Evolutionary conservation across 1,140 invertebrate species (phyloP).

Genomic region (Melitaea cinxia): DNA sequence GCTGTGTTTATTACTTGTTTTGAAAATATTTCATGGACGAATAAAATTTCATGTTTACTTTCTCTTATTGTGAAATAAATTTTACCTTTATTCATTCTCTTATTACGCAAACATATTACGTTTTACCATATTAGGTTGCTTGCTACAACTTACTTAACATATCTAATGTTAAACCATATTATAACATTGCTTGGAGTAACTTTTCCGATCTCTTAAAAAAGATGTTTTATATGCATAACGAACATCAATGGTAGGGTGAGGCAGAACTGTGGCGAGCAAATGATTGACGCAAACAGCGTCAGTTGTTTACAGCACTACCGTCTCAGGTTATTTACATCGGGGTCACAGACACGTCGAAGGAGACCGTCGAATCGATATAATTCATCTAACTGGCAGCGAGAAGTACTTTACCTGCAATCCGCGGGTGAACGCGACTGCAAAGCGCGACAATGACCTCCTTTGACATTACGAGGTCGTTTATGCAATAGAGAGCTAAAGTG

Average conservation of each 20-base stretch:
- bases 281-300: slow-evolving; percentile 73
- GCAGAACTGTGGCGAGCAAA: slow-evolving; percentile 49
- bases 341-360: slow-evolving; percentile 78
- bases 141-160: no score
- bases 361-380: slow-evolving; percentile 73
- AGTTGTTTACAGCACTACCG: slow-evolving; percentile 76
- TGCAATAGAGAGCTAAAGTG: slow-evolving; percentile 65
- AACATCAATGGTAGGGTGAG: slow-evolving; percentile 60
- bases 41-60: no score
- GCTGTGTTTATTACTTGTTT: no score
- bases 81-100: no score
- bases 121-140: no score
- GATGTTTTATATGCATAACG: slow-evolving; percentile 37
- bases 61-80: no score
- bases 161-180: neutral
- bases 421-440: slow-evolving; percentile 45
- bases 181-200: neutral
- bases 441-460: slow-evolving; percentile 76
- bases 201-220: slow-evolving; percentile 42
- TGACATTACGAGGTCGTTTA: slow-evolving; percentile 74
- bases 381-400: slow-evolving; percentile 56
- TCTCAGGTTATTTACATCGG: slow-evolving; percentile 80
- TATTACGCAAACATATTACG: no score
- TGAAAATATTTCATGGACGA: no score
- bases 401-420: slow-evolving; percentile 46